phyloP scores from a whole-genome alignment of 2,888 invertebrate species.

The Drosophila peninsularis region DNA sequence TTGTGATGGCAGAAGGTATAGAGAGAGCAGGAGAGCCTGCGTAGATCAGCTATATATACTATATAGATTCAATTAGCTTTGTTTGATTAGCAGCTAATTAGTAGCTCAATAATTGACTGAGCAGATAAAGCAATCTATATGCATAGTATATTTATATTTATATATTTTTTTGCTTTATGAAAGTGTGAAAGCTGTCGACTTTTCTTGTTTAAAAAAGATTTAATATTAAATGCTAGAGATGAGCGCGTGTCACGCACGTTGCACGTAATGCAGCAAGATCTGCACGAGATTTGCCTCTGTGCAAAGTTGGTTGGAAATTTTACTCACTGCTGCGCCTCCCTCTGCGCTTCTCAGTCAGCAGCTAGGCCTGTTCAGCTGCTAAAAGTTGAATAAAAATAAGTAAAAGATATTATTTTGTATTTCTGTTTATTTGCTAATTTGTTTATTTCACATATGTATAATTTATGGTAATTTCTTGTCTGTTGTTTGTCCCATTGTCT shows the following conservation, averaged over 20 bases:
- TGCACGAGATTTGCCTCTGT: neutral
- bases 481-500: constrained; percentile 32
- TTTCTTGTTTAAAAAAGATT: neutral
- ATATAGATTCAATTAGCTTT: neutral
- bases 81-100: neutral
- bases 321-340: neutral
- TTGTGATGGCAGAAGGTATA: neutral
- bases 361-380: too few relatives aligned
- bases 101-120: neutral
- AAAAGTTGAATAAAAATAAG: too few relatives aligned
- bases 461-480: constrained; percentile 62
- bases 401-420: neutral
- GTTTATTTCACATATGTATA: constrained; percentile 76
- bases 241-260: neutral
- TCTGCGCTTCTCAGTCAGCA: neutral
- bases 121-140: neutral
- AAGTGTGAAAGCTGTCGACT: neutral
- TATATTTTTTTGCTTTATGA: neutral
- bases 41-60: constrained; percentile 1
- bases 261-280: too few relatives aligned
- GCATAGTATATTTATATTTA: too few relatives aligned
- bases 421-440: constrained; percentile 60
- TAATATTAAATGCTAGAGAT: neutral
- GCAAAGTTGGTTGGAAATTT: too few relatives aligned
- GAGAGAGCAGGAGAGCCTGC: too few relatives aligned